A percentile compares a stretch with the other conserved stretches of the same genome.
Evolutionary conservation across 2,888 invertebrate species (phyloP).

Genomic region (Tineola bisselliella): DNA sequence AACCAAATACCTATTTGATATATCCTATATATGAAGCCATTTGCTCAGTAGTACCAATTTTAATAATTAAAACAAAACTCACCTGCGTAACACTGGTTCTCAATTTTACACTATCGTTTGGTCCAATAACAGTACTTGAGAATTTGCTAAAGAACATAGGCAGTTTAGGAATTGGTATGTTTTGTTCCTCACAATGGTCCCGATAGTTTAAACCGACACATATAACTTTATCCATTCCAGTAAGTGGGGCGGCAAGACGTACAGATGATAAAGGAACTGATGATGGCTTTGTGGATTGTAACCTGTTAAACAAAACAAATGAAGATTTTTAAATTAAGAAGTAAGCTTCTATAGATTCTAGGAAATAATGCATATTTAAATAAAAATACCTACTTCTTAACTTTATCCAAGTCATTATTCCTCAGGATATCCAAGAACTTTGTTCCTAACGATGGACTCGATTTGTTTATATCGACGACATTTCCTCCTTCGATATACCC

Average conservation of each 20-base stretch:
- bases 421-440: conserved; percentile 56
- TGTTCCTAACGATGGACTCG: conserved; percentile 43
- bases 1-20: too few relatives aligned
- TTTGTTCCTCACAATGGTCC: conserved; percentile 88
- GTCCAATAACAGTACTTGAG: conserved; percentile 79
- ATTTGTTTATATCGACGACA: conserved; percentile 74
- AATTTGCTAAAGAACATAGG: conserved; percentile 92
- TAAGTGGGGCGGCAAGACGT: conserved; percentile 76
- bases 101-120: conserved; percentile 70
- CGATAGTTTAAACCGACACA: conserved; percentile 88
- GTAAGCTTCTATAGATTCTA: too few relatives aligned
- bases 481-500: conserved; percentile 73
- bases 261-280: conserved; percentile 58
- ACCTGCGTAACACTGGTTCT: conserved; percentile 43
- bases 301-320: conserved; percentile 17
- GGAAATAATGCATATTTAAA: background rate
- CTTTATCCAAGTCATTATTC: conserved; percentile 36
- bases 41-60: too few relatives aligned
- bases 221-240: conserved; percentile 82
- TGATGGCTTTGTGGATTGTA: conserved; percentile 20
- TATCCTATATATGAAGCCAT: too few relatives aligned
- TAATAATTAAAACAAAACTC: conserved; percentile 13
- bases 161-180: conserved; percentile 73
- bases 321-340: too few relatives aligned
- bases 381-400: conserved; percentile 35